phyloP scores from a whole-genome alignment of 2,113 vertebrate species.

The Suricata suricatta region DNA sequence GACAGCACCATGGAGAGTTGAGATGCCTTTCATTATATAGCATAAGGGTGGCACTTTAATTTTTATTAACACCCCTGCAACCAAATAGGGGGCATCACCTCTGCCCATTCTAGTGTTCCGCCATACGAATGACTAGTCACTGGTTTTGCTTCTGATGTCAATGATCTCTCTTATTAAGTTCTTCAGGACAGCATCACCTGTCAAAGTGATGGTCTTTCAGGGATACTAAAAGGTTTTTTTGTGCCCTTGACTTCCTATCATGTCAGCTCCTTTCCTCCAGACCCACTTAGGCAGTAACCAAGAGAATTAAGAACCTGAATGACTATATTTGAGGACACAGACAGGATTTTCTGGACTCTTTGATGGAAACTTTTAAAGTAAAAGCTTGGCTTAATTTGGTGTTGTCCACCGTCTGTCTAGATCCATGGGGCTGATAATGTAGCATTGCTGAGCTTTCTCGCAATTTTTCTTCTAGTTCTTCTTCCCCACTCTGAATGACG shows the following conservation, averaged over 20 bases:
- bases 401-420: not conserved
- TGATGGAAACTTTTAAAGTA: not conserved
- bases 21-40: not conserved
- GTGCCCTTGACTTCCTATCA: not conserved
- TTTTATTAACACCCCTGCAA: not conserved
- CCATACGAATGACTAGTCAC: not conserved
- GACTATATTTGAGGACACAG: not conserved
- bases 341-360: not conserved
- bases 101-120: not conserved
- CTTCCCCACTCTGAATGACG: not conserved
- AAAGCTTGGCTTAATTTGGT: not conserved
- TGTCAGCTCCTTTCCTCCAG: not conserved
- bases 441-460: fast-evolving
- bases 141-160: not conserved
- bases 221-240: not conserved
- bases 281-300: not conserved
- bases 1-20: not conserved
- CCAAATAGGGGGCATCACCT: not conserved
- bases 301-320: not conserved
- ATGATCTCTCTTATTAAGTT: not conserved
- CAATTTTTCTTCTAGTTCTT: not conserved
- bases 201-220: not conserved
- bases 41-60: not conserved
- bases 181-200: not conserved
- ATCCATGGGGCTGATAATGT: not conserved